Base-by-base conservation (phyloP, 1,140 invertebrate genomes). In the Lepidurus packardi region DNA sequence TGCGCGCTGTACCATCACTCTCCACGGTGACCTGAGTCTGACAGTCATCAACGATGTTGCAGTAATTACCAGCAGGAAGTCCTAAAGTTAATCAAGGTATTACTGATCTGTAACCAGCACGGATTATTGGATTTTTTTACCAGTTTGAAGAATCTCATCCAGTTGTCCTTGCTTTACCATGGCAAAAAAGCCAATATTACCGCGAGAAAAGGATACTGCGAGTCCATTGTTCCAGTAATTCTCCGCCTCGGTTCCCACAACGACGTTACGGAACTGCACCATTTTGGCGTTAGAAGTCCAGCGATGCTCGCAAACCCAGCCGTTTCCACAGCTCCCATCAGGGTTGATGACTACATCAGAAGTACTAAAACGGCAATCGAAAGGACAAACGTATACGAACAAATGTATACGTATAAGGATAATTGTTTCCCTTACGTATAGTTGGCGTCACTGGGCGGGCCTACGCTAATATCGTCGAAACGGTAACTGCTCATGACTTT, bases 221-320 rank as follows among this genome's bases (percentile, higher is more conserved):
- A 81, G 80, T 21, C 80, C 81, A 43, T 83, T 82, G 75, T 83
- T 82, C 80, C 81, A 84, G 82, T 83, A 84, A 78, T 83, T 81
- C 1, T 47, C 76, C 7, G 84, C 81, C 10, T 81, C 77, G 9
- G 80, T 79, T 41, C 81, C 81, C 11, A 80, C 83, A 13, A 84
- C 82, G 25, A 79, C 81, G 73, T 84, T 42, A 1, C 34, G 74
- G 34, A 75, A 41, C 42, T 77, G 79, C 34, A 84, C 85, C 86
- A 87, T 87, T 81, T 86, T 86, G 73, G 82, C 83, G 75, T 87
- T 86, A 65, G 84, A 80, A 7, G 81, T 81, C 86, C 86, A 88
- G 42, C 84, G 83, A 81, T 89, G 88, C 81, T 89, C 88, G 80
- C 88, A 89, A 0, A 88, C 81, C 88, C 88, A 89, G 21, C 86